A percentile compares a stretch with the other conserved stretches of the same genome.
Conservation (phyloP, 2,113 vertebrate species). For the Speoplatyrhinus poulsoni region DNA sequence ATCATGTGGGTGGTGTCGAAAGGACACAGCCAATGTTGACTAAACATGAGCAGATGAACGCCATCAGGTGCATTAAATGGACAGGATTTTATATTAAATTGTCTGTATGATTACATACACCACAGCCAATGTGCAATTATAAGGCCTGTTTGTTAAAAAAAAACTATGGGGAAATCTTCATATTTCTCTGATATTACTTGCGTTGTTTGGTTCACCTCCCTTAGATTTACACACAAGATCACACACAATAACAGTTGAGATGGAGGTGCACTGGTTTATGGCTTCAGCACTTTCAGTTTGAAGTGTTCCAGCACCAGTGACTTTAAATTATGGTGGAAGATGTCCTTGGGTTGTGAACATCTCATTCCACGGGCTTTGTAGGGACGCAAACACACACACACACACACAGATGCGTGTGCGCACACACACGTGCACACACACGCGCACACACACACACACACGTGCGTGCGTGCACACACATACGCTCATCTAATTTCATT, state of each 20-base stretch:
- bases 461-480: background rate
- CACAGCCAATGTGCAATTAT: slow-evolving; percentile 28
- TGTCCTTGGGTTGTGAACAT: slow-evolving; percentile 78
- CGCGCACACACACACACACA: background rate
- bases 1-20: slow-evolving; percentile 16
- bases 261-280: slow-evolving; percentile 69
- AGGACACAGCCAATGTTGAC: slow-evolving; percentile 30
- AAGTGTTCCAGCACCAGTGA: slow-evolving; percentile 71
- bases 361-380: slow-evolving; percentile 66
- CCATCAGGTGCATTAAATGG: slow-evolving; percentile 20
- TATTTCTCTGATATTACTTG: slow-evolving; percentile 45
- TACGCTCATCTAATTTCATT: slow-evolving; percentile 54
- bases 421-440: background rate
- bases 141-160: slow-evolving; percentile 2
- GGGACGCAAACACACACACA: background rate
- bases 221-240: slow-evolving; percentile 66
- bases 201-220: slow-evolving; percentile 54
- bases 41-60: slow-evolving; percentile 30
- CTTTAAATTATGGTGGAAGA: slow-evolving; percentile 77
- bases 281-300: slow-evolving; percentile 71
- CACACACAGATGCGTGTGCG: background rate
- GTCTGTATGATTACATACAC: slow-evolving; percentile 36
- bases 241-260: slow-evolving; percentile 71
- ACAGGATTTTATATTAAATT: background rate
- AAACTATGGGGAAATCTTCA: slow-evolving; percentile 12